Base-by-base conservation (phyloP, 1,140 invertebrate species). In the Trigoniulus corallinus region DNA sequence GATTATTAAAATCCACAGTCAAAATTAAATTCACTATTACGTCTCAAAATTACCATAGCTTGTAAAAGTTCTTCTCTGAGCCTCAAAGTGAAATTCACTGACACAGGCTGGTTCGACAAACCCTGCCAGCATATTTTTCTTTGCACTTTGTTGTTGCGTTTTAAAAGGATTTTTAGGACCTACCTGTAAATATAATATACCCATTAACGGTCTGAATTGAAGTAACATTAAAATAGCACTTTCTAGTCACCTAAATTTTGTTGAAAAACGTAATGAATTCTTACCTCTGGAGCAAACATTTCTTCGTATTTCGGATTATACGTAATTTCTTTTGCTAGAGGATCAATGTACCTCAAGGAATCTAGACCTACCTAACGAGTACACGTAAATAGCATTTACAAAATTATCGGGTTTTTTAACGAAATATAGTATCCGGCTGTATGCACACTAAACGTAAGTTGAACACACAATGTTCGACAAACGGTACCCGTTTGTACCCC, bases 11-110 rank as follows among this genome's bases (percentile, higher is more conserved):
- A 47, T 34, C 12, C 25, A 47, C 4, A 12, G 15, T 7, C 7
- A 24, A 3, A 25, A 47, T 18, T 18, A 10, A 43, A 18, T 10
- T 43, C 49, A 26, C 47, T 42, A 47, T 51, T 42, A 29, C 46
- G 10, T 10, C 20, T 24, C 45, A 49, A 23, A 57, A 63, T 62
- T 67, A 81, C 80, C 89, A 71, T 86, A 95, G 62, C 85, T 89
- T 26, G 79, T 73, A 67, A 98, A 99, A 12, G 92, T 98, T 62
- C 91, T 73, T 54, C 95, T 74, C 63, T 99, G 93, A 65, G 88
- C 93, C 69, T 99, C 95, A 77, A 99, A 99, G 58, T 97, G 86
- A 69, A 98, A 98, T 59, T 89, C 85, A 70, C 82, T 96, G 25
- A 99, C 79, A 67, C 96, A 87, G 2, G 93, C 88, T 58, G 82